Conservation (phyloP, 2,113 vertebrate species). For the Capricornis sumatraensis region DNA sequence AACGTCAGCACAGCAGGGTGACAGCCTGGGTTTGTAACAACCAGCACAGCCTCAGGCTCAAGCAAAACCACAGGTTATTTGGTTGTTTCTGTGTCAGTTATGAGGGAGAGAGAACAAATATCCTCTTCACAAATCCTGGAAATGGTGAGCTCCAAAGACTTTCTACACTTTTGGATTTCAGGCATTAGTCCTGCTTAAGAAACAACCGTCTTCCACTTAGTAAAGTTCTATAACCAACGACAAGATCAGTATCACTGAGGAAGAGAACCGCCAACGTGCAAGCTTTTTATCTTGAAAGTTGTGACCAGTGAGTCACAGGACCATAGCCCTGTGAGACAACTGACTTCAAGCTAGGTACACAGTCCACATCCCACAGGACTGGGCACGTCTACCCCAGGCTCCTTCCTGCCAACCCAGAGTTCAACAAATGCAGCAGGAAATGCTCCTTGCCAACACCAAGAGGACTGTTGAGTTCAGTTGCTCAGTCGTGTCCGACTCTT, state of each 20-base stretch:
- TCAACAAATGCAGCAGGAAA: not conserved
- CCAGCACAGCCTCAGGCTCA: not conserved
- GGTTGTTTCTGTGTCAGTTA: not conserved
- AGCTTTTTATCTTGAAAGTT: constrained; percentile 26
- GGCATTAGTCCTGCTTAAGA: not conserved
- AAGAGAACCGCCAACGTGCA: not conserved
- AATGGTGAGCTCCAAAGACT: not conserved
- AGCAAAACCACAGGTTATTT: not conserved
- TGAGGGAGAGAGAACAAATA: not conserved
- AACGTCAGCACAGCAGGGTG: not conserved
- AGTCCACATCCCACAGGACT: not conserved
- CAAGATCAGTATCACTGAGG: not conserved
- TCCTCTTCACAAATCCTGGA: not conserved
- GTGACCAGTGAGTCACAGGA: not conserved
- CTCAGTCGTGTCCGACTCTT: too few relatives aligned
- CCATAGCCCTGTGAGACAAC: not conserved
- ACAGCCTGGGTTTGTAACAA: not conserved
- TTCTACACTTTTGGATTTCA: not conserved
- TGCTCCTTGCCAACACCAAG: not conserved
- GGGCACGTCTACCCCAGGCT: not conserved
- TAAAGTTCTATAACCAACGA: not conserved
- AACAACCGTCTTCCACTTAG: not conserved
- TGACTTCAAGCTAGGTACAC: too few relatives aligned
- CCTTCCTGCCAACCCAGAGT: not conserved
- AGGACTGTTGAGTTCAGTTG: not conserved